A percentile compares a stretch with the other conserved stretches of the same genome.
Conservation (phyloP, 1,140 invertebrate genomes). For the Coenobita brevimanus region DNA sequence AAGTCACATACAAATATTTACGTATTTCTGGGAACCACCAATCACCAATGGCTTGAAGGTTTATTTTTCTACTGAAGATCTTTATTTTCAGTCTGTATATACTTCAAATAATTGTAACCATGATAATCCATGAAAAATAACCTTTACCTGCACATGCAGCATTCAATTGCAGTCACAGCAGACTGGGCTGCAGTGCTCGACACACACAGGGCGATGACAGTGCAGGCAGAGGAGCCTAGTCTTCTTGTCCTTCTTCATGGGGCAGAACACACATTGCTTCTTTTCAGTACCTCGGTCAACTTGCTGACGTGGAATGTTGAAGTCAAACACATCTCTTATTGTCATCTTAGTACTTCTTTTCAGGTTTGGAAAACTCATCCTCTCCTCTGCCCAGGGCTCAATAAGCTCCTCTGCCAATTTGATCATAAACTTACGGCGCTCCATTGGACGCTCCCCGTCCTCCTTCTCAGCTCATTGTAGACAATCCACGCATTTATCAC, state of each 20-base stretch:
- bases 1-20: not conserved
- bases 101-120: not conserved
- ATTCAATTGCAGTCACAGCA: too few species aligned
- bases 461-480: not conserved
- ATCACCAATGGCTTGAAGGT: not conserved
- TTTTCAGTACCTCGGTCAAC: not conserved
- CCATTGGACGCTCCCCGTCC: too few species aligned
- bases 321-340: conserved; percentile 29
- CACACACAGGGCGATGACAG: conserved; percentile 3
- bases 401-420: too few species aligned
- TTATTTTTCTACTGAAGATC: not conserved
- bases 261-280: conserved; percentile 26
- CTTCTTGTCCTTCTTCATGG: conserved; percentile 12
- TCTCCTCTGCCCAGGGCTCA: too few species aligned
- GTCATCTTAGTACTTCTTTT: conserved; percentile 8
- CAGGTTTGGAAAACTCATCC: not conserved
- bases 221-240: conserved; percentile 3
- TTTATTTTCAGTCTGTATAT: not conserved
- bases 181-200: not conserved
- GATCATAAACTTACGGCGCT: not conserved
- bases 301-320: conserved; percentile 27
- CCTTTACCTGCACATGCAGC: not conserved
- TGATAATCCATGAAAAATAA: conserved; percentile 9
- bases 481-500: not conserved
- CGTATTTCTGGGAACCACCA: not conserved